Evolutionary conservation across 2,113 vertebrate genomes (phyloP), one percentile per base, ranked within the genome.

Genomic region (Coturnix japonica): DNA sequence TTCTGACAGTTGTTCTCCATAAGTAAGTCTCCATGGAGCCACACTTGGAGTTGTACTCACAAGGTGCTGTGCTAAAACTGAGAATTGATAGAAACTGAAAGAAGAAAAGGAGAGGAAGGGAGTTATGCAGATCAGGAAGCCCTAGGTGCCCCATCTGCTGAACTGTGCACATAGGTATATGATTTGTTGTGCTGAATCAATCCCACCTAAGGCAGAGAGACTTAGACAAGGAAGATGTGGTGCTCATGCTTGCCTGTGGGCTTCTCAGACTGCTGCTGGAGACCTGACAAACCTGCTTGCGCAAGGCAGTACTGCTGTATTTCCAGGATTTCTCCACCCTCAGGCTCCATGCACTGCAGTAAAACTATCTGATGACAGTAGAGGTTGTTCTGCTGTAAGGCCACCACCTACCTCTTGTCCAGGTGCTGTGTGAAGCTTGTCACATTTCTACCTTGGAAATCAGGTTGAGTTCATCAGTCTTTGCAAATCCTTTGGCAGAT

Each of bases 171-270:
- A 9, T 54, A 65, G 9, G 28, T 30, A n/a, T 43, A 13, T 1
- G 3, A 19, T 51, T 81, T n/a, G 5, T 11, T 74, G 26, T 64
- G 30, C 39, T 74, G 31, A 74, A 20, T 67, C 47, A 87, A 64
- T 9, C 30, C 43, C 64, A 9, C 20, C n/a, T 66, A 31, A 12
- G n/a, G 13, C 11, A 91, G 63, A 72, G 57, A 47, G 11, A 39
- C 35, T 83, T 81, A 37, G 83, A 72, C 0, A 3, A 47, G 19
- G 30, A 65, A 49, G 17, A 26, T 3, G 1, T 85, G 35, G 41
- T 8, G 69, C 10, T 28, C 6, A 2, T 0, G 0, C n/a, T 37
- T 28, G 13, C 39, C 28, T 53, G 7, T 35, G 19, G n/a, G 3
- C 4, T 76, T 25, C 33, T 85, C 63, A 87, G 37, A 87, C 60